Conservation (phyloP, 1,140 invertebrate genomes). For the Camponotus vicinus region DNA sequence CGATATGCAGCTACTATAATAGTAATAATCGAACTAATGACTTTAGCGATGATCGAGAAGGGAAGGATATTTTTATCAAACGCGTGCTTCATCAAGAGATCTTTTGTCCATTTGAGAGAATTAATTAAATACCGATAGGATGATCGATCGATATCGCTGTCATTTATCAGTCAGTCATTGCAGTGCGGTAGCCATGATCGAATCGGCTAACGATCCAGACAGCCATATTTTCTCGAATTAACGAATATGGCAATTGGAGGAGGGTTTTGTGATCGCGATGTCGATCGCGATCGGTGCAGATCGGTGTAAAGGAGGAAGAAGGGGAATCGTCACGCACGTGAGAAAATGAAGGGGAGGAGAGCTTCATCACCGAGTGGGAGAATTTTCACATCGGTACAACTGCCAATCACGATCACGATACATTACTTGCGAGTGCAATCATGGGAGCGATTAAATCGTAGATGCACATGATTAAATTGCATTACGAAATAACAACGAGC, state of each 20-base stretch:
- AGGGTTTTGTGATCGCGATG: conserved; percentile 49
- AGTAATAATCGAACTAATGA: conserved; percentile 31
- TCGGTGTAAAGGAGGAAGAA: conserved; percentile 33
- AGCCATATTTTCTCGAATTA: conserved; percentile 78
- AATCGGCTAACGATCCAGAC: conserved; percentile 47
- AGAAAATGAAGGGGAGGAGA: conserved; percentile 58
- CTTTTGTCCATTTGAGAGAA: not conserved
- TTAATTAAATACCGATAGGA: conserved; percentile 1
- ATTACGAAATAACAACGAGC: no score
- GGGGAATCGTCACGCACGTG: conserved; percentile 21
- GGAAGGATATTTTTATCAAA: conserved; percentile 15
- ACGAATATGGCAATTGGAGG: conserved; percentile 74
- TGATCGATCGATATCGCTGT: conserved; percentile 17
- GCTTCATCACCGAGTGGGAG: conserved; percentile 59
- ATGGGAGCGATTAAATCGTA: conserved; percentile 24
- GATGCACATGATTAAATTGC: not conserved
- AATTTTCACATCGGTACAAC: conserved; percentile 75
- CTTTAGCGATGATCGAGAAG: not conserved
- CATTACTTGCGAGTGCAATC: conserved; percentile 47
- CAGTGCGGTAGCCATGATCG: conserved; percentile 31
- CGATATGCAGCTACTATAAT: not conserved
- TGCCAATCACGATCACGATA: conserved; percentile 73
- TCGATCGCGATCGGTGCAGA: conserved; percentile 39
- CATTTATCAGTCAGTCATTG: conserved; percentile 1
- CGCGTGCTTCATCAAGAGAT: not conserved